Conservation (phyloP, 2,888 invertebrate species). For the Dastarcus helophoroides region DNA sequence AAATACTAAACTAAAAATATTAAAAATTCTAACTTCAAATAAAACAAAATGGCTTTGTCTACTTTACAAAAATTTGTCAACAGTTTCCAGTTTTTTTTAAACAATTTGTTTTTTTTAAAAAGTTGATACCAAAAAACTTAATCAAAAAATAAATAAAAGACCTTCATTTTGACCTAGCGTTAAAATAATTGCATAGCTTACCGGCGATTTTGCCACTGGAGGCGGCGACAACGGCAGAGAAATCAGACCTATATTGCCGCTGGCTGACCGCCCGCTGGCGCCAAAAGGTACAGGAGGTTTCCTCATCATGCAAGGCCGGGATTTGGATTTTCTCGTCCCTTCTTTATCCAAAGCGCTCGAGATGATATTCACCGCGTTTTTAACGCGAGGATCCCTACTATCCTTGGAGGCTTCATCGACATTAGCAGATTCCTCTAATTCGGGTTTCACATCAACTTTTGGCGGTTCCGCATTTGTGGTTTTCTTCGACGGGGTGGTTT, state of each 20-base stretch:
- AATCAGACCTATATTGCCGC: slow-evolving; percentile 40
- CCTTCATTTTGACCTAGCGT: no score
- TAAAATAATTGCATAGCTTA: no score
- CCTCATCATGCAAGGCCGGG: slow-evolving; percentile 34
- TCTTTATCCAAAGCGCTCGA: slow-evolving; percentile 51
- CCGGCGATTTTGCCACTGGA: no score
- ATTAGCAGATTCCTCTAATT: no score
- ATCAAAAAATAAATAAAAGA: no score
- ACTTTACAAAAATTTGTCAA: no score
- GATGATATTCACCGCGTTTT: slow-evolving; percentile 61
- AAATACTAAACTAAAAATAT: no score
- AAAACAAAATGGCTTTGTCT: no score
- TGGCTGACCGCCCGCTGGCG: slow-evolving; percentile 42
- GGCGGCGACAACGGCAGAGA: slow-evolving; percentile 24
- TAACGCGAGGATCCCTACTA: slow-evolving; percentile 45
- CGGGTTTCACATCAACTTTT: slow-evolving; percentile 13
- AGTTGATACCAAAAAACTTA: no score
- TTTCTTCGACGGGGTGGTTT: slow-evolving; percentile 22
- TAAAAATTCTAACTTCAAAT: no score
- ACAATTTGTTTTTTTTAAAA: no score
- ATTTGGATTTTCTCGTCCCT: slow-evolving; percentile 36
- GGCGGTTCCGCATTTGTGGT: slow-evolving; percentile 16
- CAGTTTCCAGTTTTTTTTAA: no score
- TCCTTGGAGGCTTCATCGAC: slow-evolving; percentile 31
- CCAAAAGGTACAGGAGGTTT: slow-evolving; percentile 61